These are phyloP conservation scores for Leptopilina drosophilae DNA, from an alignment of 2,888 invertebrate species.

Conservation along the genomic window DNA sequence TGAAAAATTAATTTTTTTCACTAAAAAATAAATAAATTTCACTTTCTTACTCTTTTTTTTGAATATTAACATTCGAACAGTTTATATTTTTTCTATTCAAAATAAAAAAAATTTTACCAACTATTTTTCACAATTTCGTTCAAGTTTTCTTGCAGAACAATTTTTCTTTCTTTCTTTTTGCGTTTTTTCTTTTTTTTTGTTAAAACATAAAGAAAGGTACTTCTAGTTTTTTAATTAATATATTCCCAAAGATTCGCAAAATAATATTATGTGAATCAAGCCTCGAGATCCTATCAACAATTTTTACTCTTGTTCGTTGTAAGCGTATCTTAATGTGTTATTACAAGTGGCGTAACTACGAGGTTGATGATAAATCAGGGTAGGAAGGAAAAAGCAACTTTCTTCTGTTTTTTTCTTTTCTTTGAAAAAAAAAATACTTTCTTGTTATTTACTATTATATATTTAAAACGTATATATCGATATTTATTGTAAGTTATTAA, in stretches of 20 bases:
- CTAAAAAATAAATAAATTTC: no score
- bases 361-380: slow-evolving; percentile 28
- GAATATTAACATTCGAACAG: no score
- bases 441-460: slow-evolving; percentile 17
- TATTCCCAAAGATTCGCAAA: slow-evolving; percentile 64
- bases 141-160: no score
- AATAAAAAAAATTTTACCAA: no score
- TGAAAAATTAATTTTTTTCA: no score
- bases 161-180: no score
- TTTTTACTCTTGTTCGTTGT: slow-evolving; percentile 28
- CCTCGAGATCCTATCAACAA: slow-evolving; percentile 28
- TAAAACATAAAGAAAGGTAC: no score
- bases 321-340: slow-evolving; percentile 28
- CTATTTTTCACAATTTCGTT: no score
- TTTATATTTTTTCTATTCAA: no score
- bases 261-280: slow-evolving; percentile 26
- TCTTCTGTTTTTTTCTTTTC: slow-evolving; percentile 41
- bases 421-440: background rate
- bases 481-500: slow-evolving; percentile 42
- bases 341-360: slow-evolving; percentile 34
- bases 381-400: slow-evolving; percentile 19
- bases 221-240: slow-evolving; percentile 54
- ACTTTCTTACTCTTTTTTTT: no score
- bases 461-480: slow-evolving; percentile 26
- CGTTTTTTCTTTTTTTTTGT: no score